phyloP scores from a whole-genome alignment of 1,140 invertebrate genomes.

The Drosophila albomicans region DNA sequence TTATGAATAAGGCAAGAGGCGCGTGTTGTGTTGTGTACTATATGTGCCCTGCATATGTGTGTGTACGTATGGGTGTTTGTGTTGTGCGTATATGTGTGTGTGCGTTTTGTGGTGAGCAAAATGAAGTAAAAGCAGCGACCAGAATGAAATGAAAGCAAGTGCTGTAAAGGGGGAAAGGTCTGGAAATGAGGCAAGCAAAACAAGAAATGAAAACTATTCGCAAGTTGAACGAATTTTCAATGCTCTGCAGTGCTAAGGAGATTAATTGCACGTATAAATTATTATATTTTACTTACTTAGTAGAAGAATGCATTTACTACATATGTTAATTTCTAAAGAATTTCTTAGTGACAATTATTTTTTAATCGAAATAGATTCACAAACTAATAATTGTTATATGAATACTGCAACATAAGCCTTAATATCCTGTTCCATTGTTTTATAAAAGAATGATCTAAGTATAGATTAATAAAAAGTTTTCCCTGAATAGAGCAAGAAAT shows the following conservation, averaged over 20 bases:
- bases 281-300: too few species aligned
- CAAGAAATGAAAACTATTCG: slow-evolving; percentile 36
- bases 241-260: slow-evolving; percentile 30
- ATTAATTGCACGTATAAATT: too few species aligned
- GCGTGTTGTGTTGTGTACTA: slow-evolving; percentile 56
- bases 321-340: too few species aligned
- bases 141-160: slow-evolving; percentile 79
- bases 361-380: too few species aligned
- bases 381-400: too few species aligned
- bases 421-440: too few species aligned
- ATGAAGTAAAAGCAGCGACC: slow-evolving; percentile 75
- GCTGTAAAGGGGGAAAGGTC: slow-evolving; percentile 46
- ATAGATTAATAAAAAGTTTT: too few species aligned
- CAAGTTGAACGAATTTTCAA: slow-evolving; percentile 20
- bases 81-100: slow-evolving; percentile 14
- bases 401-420: too few species aligned
- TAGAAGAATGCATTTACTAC: too few species aligned
- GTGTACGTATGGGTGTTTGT: slow-evolving; percentile 32
- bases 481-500: too few species aligned
- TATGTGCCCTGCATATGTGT: slow-evolving; percentile 26
- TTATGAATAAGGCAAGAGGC: slow-evolving; percentile 76
- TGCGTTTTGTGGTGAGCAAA: slow-evolving; percentile 71
- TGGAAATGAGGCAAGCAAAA: slow-evolving; percentile 16
- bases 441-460: too few species aligned
- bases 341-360: too few species aligned